phyloP scores from a whole-genome alignment of 2,113 vertebrate species.

The Rhinopithecus roxellana region DNA sequence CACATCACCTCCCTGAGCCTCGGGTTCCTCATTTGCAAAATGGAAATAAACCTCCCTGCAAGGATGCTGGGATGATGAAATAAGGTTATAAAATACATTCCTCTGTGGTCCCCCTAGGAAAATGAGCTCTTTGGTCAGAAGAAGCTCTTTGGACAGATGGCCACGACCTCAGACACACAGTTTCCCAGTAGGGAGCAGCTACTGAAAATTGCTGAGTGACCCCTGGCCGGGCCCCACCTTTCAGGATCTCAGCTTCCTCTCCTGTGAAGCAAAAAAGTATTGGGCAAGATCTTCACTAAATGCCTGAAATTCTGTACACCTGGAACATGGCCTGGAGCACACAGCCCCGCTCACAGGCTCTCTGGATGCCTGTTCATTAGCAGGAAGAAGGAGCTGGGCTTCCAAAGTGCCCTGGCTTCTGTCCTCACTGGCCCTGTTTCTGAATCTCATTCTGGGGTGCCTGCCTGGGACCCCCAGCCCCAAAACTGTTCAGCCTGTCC shows the following conservation, averaged over 20 bases:
- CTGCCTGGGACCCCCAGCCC: not conserved
- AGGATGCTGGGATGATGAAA: not conserved
- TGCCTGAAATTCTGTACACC: not conserved
- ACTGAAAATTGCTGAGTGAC: rapidly evolving
- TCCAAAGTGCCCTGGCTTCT: not conserved
- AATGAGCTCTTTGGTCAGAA: not conserved
- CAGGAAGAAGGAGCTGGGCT: not conserved
- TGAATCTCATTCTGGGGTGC: not conserved
- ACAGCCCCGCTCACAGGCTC: not conserved
- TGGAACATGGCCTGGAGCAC: not conserved
- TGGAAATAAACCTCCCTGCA: no score
- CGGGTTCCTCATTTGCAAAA: not conserved
- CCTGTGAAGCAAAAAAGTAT: not conserved
- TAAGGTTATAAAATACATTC: not conserved
- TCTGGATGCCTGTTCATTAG: not conserved
- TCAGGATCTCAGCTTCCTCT: not conserved
- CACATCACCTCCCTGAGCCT: not conserved
- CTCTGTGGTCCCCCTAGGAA: not conserved
- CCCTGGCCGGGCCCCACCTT: not conserved
- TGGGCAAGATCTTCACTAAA: not conserved
- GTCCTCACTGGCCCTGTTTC: not conserved
- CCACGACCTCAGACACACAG: not conserved
- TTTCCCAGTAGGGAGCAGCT: not conserved
- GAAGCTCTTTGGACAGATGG: not conserved
- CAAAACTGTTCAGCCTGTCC: not conserved